phyloP scores from a whole-genome alignment of 2,797 vertebrate genomes.

The Pseudomugil gertrudae region DNA sequence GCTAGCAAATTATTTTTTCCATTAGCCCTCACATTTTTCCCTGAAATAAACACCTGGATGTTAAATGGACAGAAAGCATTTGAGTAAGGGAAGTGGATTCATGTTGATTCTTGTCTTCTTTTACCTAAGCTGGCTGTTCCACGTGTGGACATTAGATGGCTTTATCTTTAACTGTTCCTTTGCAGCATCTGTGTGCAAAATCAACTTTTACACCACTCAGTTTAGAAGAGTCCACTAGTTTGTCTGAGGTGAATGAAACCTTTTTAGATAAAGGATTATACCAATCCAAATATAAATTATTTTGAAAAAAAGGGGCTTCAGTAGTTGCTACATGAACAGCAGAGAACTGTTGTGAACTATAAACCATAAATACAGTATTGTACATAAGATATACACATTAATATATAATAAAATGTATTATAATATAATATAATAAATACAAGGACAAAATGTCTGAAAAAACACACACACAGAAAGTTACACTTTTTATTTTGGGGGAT shows the following conservation, averaged over 20 bases:
- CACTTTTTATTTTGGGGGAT: no score
- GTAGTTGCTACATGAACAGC: background rate
- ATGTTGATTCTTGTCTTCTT: background rate
- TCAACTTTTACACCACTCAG: background rate
- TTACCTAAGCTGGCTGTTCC: background rate
- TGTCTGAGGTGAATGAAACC: background rate
- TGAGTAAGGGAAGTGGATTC: background rate
- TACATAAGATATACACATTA: no score
- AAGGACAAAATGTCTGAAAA: no score
- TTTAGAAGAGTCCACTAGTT: background rate
- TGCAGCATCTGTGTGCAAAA: background rate
- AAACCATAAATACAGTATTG: no score
- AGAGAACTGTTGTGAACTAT: background rate
- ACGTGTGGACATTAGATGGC: background rate
- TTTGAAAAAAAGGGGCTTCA: background rate
- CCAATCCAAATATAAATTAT: background rate
- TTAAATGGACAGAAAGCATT: background rate
- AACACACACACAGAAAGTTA: no score
- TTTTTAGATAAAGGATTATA: background rate
- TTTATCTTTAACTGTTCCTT: background rate
- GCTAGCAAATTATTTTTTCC: background rate
- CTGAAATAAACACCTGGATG: background rate
- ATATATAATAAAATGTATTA: no score
- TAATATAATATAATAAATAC: no score
- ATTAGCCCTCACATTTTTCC: background rate